Base-by-base conservation (phyloP, 2,113 vertebrate species). In the Ploceus nigricollis region DNA sequence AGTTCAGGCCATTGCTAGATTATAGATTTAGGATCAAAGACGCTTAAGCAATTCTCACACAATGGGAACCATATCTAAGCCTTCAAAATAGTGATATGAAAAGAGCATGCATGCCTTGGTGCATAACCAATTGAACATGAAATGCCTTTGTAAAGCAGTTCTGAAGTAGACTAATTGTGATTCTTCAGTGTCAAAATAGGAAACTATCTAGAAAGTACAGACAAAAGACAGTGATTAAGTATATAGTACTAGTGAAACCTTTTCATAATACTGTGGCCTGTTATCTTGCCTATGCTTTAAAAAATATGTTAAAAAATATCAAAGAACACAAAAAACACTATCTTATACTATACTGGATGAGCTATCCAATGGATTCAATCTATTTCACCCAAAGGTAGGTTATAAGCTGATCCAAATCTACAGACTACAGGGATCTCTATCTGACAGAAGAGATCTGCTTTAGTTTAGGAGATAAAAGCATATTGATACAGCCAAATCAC, bases 11-110 rank as follows among this genome's bases (percentile, higher is more conserved):
- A 73, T 57, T 73, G 20, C 39, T 44, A 77, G 90, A 79, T 84
- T 63, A 79, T 3, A 93, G 94, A 82, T 88, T 91, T 73, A 94
- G 64, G 79, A 96, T 91, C 93, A 96, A 96, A 94, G 87, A 56
- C 75, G 77, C 18, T 78, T 78, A 92, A 95, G 70, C 48, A 76
- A 42, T 47, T 85, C 61, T 79, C 39, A 66, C 45, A 95, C 78
- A 94, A 94, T 80, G 35, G 69, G 71, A 91, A 94, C 54, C 9
- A 0, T 90, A 86, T 83, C 90, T 85, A 91, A 95, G 75, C 79
- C 54, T 47, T 72, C 63, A 51, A 88, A 93, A 54, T 0, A 78
- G 60, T 9, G 30, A 73, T 77, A 53, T 51, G 51, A 85, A 85
- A 95, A 87, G 42, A 85, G 63, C 1, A 3, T 2, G 13, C 31